Percentiles rank a stretch among this genome's conserved stretches.
phyloP scores from a whole-genome alignment of 2,888 invertebrate species.

The Erebia palarica region DNA sequence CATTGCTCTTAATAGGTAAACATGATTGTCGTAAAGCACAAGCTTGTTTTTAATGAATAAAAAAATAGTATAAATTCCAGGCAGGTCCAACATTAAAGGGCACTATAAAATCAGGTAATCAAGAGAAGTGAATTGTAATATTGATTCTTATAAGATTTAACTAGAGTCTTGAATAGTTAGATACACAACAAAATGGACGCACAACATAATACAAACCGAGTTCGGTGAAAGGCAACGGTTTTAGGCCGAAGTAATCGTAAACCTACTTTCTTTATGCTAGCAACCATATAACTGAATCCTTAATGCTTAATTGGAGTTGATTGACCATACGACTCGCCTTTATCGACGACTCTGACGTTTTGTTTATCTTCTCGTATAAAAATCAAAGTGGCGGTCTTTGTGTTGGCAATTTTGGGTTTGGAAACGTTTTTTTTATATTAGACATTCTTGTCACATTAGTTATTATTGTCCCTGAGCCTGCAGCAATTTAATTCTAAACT shows the following conservation, averaged over 20 bases:
- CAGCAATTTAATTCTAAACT: not conserved
- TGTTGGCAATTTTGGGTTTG: not conserved
- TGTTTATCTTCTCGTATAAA: slow-evolving; percentile 24
- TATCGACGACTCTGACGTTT: slow-evolving; percentile 16
- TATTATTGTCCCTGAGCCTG: no score
- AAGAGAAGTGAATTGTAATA: no score
- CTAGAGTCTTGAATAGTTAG: not conserved
- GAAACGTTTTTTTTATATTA: not conserved
- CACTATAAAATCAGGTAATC: no score
- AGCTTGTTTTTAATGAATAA: no score
- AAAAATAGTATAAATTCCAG: no score
- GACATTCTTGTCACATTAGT: not conserved
- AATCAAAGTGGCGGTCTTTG: slow-evolving; percentile 7
- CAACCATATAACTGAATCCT: slow-evolving; percentile 37
- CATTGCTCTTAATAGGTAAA: no score
- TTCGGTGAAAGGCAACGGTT: slow-evolving; percentile 38
- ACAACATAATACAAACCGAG: slow-evolving; percentile 15
- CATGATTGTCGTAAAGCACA: no score
- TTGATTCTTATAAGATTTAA: not conserved
- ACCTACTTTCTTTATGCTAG: slow-evolving; percentile 41
- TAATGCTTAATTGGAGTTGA: slow-evolving; percentile 36
- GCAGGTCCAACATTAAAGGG: no score
- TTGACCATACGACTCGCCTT: slow-evolving; percentile 26
- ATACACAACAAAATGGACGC: not conserved
- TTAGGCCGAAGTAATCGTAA: slow-evolving; percentile 40